Evolutionary conservation across 2,888 invertebrate genomes (phyloP), one percentile per base, ranked within the genome.

Genomic region (Dermolepida albohirtum): DNA sequence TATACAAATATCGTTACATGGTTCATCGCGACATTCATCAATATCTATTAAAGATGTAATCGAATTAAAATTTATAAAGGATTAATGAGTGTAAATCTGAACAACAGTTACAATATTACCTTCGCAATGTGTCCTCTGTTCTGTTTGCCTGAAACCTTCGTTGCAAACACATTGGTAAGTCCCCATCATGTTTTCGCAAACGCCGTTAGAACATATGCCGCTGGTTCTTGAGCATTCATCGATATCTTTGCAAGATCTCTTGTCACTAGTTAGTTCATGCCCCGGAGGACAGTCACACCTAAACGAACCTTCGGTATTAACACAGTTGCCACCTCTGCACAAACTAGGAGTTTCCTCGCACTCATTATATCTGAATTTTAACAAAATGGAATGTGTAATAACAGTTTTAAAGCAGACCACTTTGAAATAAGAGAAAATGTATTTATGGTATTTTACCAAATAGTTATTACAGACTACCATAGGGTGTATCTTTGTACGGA

Each of bases 111-210:
- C n/a, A n/a, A 6, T 34, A 40, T 22, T 78, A 89, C 89, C 90
- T 84, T 93, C 91, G 81, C 95, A 95, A 79, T 94, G 92, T 0
- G 93, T 93, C 81, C 92, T 93, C 40, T 90, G 88, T 0, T 89
- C 89, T 6, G 92, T 92, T 83, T 94, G 94, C 73, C 90, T 89
- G 80, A 92, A 95, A 0, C 92, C 95, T 73, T 92, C 92, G 79
- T 93, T 91, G 80, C 95, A 95, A 59, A 93, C 90, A 79, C 95
- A 95, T 80, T 94, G 94, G 81, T 94, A 95, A 0, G 94, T 94
- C 44, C 95, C 94, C 93, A 95, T 93, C 86, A 91, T 91, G 78
- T 95, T 95, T 84, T 95, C 94, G 80, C 95, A 95, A n/a, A 93
- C 91, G 1, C 95, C 95, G 82, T 95, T 93, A 10, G 94, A 94